Evolutionary conservation across 1,140 invertebrate species (phyloP).

Genomic region (Tetranychus urticae): DNA sequence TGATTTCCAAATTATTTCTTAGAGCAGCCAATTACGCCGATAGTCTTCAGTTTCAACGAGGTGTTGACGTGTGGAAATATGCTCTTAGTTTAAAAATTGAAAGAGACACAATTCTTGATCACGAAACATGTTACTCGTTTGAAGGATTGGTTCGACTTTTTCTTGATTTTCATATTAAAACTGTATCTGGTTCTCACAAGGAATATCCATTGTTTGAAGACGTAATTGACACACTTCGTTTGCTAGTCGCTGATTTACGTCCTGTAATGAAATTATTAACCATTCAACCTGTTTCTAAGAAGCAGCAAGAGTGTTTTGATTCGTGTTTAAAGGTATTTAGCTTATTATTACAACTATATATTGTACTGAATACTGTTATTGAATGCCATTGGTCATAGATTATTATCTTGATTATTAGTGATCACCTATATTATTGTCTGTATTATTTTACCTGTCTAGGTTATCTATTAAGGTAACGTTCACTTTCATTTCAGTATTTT

Average conservation of each 20-base stretch:
- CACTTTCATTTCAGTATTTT: too few species aligned
- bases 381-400: background rate
- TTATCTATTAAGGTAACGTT: too few species aligned
- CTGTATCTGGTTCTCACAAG: constrained; percentile 25
- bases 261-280: constrained; percentile 25
- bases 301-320: constrained; percentile 57
- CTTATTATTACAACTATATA: too few species aligned
- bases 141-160: constrained; percentile 42
- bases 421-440: background rate
- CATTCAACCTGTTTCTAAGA: constrained; percentile 40
- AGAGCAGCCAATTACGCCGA: constrained; percentile 66
- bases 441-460: too few species aligned
- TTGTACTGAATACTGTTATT: background rate
- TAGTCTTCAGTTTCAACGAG: constrained; percentile 50
- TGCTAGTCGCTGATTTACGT: constrained; percentile 16
- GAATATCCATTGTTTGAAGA: constrained; percentile 39
- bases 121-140: constrained; percentile 52
- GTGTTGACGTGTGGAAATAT: constrained; percentile 43
- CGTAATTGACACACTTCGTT: constrained; percentile 25
- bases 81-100: constrained; percentile 46
- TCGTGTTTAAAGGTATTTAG: constrained; percentile 26
- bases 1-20: constrained; percentile 46
- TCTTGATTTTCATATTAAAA: constrained; percentile 45
- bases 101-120: constrained; percentile 40
- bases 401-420: background rate